A percentile compares a stretch with the other conserved stretches of the same genome.
These are phyloP conservation scores for Drosophila navojoa DNA, from an alignment of 1,140 invertebrate species.

Conservation along the genomic window DNA sequence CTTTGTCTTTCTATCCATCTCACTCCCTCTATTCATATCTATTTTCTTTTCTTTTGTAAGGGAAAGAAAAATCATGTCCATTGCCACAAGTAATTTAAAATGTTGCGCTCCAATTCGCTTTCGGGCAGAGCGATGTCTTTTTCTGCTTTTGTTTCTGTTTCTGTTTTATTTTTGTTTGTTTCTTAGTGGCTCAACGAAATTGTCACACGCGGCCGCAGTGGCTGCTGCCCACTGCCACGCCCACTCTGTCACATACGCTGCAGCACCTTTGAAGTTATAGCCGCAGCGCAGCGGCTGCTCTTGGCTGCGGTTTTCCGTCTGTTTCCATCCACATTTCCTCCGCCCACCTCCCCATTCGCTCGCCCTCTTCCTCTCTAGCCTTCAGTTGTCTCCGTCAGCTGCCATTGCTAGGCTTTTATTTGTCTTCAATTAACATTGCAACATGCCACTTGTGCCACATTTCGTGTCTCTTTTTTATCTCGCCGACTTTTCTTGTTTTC, in stretches of 20 bases:
- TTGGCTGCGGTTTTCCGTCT: slow-evolving; percentile 31
- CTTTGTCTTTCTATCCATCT: not conserved
- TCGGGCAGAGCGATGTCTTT: slow-evolving; percentile 36
- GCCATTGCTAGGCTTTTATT: slow-evolving; percentile 42
- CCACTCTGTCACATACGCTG: slow-evolving; percentile 29
- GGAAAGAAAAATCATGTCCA: slow-evolving; percentile 40
- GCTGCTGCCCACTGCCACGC: slow-evolving; percentile 27
- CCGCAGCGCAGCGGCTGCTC: slow-evolving; percentile 19
- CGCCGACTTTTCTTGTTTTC: slow-evolving; percentile 36
- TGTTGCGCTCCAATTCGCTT: slow-evolving; percentile 51
- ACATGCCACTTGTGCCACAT: slow-evolving; percentile 55
- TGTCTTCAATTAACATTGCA: slow-evolving; percentile 63
- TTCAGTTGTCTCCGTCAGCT: not conserved
- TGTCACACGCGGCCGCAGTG: slow-evolving; percentile 47
- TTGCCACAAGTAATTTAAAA: slow-evolving; percentile 45
- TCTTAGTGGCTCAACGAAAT: slow-evolving; percentile 28
- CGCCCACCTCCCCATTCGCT: not conserved
- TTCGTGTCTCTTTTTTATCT: slow-evolving; percentile 11
- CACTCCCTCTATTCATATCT: not conserved
- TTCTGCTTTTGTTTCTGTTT: not conserved
- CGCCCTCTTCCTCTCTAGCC: not conserved
- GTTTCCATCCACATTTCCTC: slow-evolving; percentile 5
- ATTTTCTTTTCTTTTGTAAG: not conserved
- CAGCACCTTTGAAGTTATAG: slow-evolving; percentile 47
- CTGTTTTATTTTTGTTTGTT: slow-evolving; percentile 1